Percentiles rank a stretch among this genome's conserved stretches.
Conservation (phyloP, 1,140 invertebrate species). For the Wasmannia auropunctata region DNA sequence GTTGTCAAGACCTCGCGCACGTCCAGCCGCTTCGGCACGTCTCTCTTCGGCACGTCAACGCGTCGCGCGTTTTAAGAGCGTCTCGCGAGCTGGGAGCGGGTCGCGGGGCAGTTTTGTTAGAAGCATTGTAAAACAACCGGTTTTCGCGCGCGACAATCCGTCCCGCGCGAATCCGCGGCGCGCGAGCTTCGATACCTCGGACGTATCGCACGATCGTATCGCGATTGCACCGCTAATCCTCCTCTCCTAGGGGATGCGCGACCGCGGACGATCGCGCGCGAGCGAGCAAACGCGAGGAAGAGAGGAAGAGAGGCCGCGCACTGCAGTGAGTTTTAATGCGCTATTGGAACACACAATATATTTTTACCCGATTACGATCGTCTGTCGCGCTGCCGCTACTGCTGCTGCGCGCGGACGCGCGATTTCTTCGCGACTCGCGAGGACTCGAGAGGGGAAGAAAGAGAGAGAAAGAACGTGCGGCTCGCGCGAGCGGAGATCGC, state of each 20-base stretch:
- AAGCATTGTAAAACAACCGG: slow-evolving; percentile 51
- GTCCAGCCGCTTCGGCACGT: not conserved
- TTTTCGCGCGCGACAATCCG: slow-evolving; percentile 1
- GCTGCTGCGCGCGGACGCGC: not conserved
- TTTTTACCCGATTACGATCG: slow-evolving; percentile 1
- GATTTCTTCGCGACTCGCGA: slow-evolving; percentile 16
- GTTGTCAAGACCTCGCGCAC: not conserved
- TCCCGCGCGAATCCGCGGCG: not conserved
- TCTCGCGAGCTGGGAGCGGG: not conserved
- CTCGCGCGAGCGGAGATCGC: slow-evolving; percentile 44
- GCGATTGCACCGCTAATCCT: not conserved
- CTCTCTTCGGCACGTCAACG: slow-evolving; percentile 7
- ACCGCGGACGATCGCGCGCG: not conserved
- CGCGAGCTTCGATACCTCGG: not conserved
- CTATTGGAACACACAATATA: not conserved
- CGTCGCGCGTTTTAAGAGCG: slow-evolving; percentile 12
- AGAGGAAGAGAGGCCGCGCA: not conserved
- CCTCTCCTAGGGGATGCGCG: not conserved
- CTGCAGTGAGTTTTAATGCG: not conserved
- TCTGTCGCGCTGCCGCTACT: not conserved
- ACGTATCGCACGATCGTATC: not conserved
- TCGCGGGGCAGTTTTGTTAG: slow-evolving; percentile 40
- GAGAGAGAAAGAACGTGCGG: not conserved
- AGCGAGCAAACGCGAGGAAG: not conserved
- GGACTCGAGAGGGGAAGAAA: not conserved